Evolutionary conservation across 2,113 vertebrate species (phyloP).

Genomic region (Hydrolagus affinis): DNA sequence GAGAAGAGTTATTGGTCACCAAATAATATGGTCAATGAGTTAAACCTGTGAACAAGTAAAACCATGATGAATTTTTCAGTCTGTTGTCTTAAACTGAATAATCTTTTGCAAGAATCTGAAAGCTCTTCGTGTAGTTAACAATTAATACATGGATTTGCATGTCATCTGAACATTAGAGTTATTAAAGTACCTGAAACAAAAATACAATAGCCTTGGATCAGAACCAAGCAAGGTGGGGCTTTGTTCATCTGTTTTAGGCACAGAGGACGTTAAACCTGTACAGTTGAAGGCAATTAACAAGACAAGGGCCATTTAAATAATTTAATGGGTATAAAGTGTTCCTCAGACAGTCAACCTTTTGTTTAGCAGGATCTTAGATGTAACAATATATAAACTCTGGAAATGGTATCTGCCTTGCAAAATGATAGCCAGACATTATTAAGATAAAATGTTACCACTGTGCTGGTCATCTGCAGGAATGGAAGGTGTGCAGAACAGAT

Average conservation of each 20-base stretch:
- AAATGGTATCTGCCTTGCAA: slow-evolving; percentile 38
- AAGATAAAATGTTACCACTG: slow-evolving; percentile 35
- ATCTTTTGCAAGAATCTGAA: background rate
- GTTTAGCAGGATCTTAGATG: slow-evolving; percentile 44
- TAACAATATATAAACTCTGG: slow-evolving; percentile 46
- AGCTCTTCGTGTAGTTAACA: background rate
- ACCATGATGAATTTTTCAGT: background rate
- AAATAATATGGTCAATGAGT: background rate
- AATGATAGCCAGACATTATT: slow-evolving; percentile 37
- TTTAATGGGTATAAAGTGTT: slow-evolving; percentile 47
- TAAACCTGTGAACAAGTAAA: background rate
- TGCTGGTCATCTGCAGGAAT: slow-evolving; percentile 36
- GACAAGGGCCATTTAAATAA: slow-evolving; percentile 51
- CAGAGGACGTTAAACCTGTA: slow-evolving; percentile 35
- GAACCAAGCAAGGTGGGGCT: slow-evolving; percentile 28
- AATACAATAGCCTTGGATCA: slow-evolving; percentile 17
- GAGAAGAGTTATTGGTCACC: background rate
- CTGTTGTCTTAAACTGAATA: background rate
- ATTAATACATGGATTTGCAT: slow-evolving; percentile 24
- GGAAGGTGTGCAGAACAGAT: slow-evolving; percentile 20
- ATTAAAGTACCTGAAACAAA: slow-evolving; percentile 29
- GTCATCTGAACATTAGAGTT: slow-evolving; percentile 17
- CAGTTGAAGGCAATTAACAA: slow-evolving; percentile 47
- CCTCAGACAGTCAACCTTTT: slow-evolving; percentile 39
- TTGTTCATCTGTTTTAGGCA: background rate